Conservation (phyloP, 2,888 invertebrate genomes). For the Oscheius sp. region DNA sequence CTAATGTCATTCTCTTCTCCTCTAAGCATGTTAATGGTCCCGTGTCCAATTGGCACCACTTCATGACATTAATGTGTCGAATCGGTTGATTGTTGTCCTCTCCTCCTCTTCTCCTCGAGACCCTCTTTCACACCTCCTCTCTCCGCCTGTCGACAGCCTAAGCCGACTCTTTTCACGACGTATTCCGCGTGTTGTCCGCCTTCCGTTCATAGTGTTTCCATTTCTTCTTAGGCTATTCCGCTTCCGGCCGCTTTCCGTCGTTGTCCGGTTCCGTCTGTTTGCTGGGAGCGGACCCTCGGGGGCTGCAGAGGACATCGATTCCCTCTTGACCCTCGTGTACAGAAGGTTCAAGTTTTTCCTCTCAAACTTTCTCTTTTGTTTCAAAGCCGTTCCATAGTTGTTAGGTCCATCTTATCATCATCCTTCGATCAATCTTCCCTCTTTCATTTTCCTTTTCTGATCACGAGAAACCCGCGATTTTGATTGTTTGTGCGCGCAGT, state of each 20-base stretch:
- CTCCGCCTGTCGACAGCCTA: neutral
- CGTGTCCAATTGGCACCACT: slow-evolving; percentile 1
- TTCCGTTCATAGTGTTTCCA: slow-evolving; percentile 20
- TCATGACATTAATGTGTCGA: slow-evolving; percentile 10
- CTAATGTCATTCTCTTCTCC: slow-evolving; percentile 24
- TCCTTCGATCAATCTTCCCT: neutral
- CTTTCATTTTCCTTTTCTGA: neutral
- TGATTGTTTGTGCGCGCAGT: slow-evolving; percentile 15
- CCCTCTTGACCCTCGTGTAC: slow-evolving; percentile 7
- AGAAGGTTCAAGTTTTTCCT: neutral
- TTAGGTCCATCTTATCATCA: neutral
- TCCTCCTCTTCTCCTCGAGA: neutral
- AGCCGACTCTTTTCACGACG: slow-evolving; percentile 4
- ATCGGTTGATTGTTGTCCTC: neutral
- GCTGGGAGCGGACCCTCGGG: slow-evolving; percentile 10
- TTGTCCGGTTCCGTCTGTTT: slow-evolving; percentile 17
- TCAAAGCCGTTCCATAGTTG: neutral
- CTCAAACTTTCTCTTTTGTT: neutral
- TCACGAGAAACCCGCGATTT: slow-evolving; percentile 1
- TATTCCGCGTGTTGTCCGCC: slow-evolving; percentile 15
- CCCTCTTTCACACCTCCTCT: neutral
- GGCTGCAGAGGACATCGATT: neutral
- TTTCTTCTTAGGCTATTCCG: slow-evolving; percentile 25
- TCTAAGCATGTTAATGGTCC: slow-evolving; percentile 15
- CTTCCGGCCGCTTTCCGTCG: slow-evolving; percentile 20